Conservation (phyloP, 2,797 vertebrate genomes). For the Acipenser ruthenus region DNA sequence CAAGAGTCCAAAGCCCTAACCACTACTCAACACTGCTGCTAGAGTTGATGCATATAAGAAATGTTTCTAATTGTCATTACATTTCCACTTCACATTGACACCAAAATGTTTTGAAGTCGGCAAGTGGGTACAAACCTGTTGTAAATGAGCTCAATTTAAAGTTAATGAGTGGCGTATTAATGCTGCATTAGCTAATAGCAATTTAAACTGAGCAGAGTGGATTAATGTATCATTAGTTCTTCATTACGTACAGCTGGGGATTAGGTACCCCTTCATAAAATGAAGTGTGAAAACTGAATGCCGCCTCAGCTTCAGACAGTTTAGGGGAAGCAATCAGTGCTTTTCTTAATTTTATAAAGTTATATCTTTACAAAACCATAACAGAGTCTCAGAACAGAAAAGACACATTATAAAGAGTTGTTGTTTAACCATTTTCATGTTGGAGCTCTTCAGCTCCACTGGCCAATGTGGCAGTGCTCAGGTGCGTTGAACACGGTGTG, state of each 20-base stretch:
- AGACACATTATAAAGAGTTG: too few relatives aligned
- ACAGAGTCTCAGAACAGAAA: too few relatives aligned
- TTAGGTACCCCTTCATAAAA: conserved; percentile 56
- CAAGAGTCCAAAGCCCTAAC: too few relatives aligned
- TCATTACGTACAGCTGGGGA: conserved; percentile 63
- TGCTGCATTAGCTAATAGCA: conserved; percentile 65
- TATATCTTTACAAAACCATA: too few relatives aligned
- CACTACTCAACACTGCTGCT: too few relatives aligned
- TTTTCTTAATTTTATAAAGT: too few relatives aligned
- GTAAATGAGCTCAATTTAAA: conserved; percentile 63
- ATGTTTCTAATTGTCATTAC: conserved; percentile 50
- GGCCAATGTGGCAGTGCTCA: too few relatives aligned
- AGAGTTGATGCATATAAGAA: conserved; percentile 39
- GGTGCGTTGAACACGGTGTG: too few relatives aligned
- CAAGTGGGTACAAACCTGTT: conserved; percentile 57
- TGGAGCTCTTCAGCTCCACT: too few relatives aligned
- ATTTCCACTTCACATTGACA: conserved; percentile 44
- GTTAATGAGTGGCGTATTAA: conserved; percentile 67
- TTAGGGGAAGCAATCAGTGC: conserved; percentile 24
- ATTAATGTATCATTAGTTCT: conserved; percentile 71
- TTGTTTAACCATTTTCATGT: too few relatives aligned
- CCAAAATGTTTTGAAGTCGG: conserved; percentile 38
- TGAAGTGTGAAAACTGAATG: conserved; percentile 55
- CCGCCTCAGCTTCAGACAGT: conserved; percentile 33
- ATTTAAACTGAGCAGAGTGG: conserved; percentile 58